Conservation (phyloP, 2,888 invertebrate species). For the Pediacus dermestoides region DNA sequence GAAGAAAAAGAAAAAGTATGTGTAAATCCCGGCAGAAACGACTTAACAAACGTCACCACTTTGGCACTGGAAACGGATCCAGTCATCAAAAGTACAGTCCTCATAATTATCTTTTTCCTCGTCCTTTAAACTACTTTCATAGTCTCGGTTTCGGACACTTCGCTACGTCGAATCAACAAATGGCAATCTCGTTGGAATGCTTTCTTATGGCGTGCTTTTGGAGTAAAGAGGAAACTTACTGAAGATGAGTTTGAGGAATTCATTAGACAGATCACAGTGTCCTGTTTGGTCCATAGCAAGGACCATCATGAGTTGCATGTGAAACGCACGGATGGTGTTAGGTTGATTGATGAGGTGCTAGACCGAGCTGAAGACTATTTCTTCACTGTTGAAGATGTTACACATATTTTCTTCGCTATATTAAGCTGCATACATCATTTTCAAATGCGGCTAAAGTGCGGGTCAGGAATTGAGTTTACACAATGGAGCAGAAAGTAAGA, state of each 20-base stretch:
- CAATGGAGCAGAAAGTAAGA: too few species aligned
- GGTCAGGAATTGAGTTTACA: too few species aligned
- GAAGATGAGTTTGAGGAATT: background rate
- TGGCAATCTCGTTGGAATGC: too few species aligned
- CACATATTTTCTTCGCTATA: background rate
- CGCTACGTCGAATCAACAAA: too few species aligned
- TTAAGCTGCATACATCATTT: slow-evolving; percentile 2
- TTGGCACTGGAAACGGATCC: too few species aligned
- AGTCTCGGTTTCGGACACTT: too few species aligned
- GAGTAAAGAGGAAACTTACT: background rate
- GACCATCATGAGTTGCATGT: background rate
- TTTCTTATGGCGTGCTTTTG: background rate
- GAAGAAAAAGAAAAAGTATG: too few species aligned
- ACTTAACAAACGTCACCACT: too few species aligned
- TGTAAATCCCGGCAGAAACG: too few species aligned
- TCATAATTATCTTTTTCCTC: too few species aligned
- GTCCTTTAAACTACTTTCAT: too few species aligned
- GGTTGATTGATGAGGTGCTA: background rate
- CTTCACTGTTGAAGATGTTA: background rate
- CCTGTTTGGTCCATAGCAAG: background rate
- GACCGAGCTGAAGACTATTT: background rate
- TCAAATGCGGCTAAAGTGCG: slow-evolving; percentile 3
- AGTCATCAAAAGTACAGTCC: too few species aligned
- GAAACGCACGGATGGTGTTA: background rate
- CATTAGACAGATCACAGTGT: background rate